Evolutionary conservation across 2,113 vertebrate species (phyloP), one percentile per base, ranked within the genome.

Genomic region (Craseonycteris thonglongyai): DNA sequence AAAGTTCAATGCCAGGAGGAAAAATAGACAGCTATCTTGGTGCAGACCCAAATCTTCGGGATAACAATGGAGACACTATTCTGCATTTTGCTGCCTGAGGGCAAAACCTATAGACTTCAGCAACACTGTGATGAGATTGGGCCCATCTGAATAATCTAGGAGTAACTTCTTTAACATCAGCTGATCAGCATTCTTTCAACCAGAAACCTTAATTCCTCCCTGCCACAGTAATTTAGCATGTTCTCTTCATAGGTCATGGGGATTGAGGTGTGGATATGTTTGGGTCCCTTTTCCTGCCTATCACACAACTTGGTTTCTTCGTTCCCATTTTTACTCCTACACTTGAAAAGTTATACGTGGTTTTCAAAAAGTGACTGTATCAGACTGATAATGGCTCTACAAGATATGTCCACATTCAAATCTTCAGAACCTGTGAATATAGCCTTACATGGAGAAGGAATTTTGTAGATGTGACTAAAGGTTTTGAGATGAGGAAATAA

Each of bases 1-100:
- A 98, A 98, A 58, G 99, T 98, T 59, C 98, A 99, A 65, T 98
- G 98, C 90, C 98, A 99, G 81, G 98, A 99, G 87, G 98, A 99
- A 78, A 78, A 96, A 69, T 99, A 98, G 68, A 97, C 97, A 79
- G 96, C 38, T 72, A 2, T 98, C 90, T 96, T 22, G 97, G 98
- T 69, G 98, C 98, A 0, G 98, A 99, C 15, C 98, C 98, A 1
- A 98, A 99, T 95, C 86, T 99, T 90, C 96, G 97, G 94, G 99
- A 99, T 74, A 66, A 97, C 90, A 98, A 98, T 1, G 98, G 97
- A 75, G 99, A 99, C 85, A 98, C 97, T 68, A 98, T 98, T 10
- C 97, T 99, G 84, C 98, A 99, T 97, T 96, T 99, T 84, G 98
- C 98, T 87, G 98, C 98, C 24, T 90, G 96, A 35, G 98, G 98